Evolutionary conservation across 2,113 vertebrate genomes (phyloP), one percentile per base, ranked within the genome.

Genomic region (Megaceryle maxima): DNA sequence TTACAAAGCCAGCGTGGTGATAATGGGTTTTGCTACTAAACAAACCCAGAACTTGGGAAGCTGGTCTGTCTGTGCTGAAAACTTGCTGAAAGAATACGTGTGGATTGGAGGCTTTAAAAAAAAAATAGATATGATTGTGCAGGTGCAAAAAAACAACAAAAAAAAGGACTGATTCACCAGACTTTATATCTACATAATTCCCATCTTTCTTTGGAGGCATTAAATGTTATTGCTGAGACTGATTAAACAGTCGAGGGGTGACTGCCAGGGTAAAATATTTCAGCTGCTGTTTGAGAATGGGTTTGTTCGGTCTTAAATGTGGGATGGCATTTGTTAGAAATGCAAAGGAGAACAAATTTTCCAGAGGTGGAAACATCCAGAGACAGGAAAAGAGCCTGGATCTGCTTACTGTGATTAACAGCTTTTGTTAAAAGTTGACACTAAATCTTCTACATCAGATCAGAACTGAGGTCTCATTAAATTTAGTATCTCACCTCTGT

Each of bases 401-500:
- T 37, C 0, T 19, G 0, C 82, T 50, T 25, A 0, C 16, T 39
- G 78, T 39, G 81, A n/a, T 60, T 22, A 18, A 13, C 28, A n/a
- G 43, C 7, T 73, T 64, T 18, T 10, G 37, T 28, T 69, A 48
- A 10, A 9, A 33, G 22, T 15, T 85, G 55, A 17, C 51, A 29
- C 31, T 14, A 56, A 50, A 50, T 12, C 28, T 66, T 29, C 62
- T n/a, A 1, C 11, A 1, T 9, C 31, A 20, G 72, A 24, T 46
- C 80, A 62, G 85, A 53, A 4, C 24, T 0, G 0, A 56, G 70
- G 76, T 41, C 84, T 95, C 89, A 1, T 82, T 87, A 92, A 70
- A 4, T 13, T 33, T 11, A 80, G 44, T n/a, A 50, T 20, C 64
- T 56, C 24, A 13, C 29, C 85, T 68, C 35, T 46, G 92, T 79